A percentile compares a stretch with the other conserved stretches of the same genome.
Conservation (phyloP, 1,140 invertebrate genomes). For the Drosophila pallidifrons region DNA sequence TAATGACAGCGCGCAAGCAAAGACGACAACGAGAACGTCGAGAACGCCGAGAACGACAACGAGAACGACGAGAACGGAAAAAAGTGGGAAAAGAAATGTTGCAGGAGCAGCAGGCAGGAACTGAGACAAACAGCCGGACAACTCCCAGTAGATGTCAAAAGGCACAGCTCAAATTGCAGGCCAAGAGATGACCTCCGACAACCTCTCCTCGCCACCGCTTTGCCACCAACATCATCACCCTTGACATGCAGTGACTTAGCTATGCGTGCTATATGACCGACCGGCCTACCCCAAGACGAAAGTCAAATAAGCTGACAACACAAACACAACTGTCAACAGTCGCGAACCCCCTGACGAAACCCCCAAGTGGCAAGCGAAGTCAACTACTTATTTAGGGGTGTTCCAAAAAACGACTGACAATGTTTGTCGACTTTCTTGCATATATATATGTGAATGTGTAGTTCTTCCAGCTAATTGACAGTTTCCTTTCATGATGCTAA, state of each 20-base stretch:
- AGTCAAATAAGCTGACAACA: conserved; percentile 73
- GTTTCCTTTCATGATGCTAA: neutral
- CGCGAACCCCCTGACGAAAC: conserved; percentile 26
- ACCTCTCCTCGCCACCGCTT: neutral
- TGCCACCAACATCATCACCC: conserved; percentile 15
- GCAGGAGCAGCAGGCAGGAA: conserved; percentile 8
- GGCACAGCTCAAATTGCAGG: conserved; percentile 58
- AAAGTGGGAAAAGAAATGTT: conserved; percentile 34
- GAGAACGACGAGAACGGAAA: neutral
- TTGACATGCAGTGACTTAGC: conserved; percentile 35
- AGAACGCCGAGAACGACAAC: neutral
- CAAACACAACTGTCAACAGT: conserved; percentile 68
- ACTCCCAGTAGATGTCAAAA: conserved; percentile 66
- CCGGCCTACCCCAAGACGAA: conserved; percentile 34
- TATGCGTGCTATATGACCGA: conserved; percentile 19
- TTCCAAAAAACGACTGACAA: conserved; percentile 14
- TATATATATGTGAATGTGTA: neutral
- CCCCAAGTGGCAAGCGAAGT: conserved; percentile 21
- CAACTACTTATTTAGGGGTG: conserved; percentile 24
- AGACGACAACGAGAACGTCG: conserved; percentile 18
- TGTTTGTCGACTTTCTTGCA: neutral
- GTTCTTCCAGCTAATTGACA: conserved; percentile 11
- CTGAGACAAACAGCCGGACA: conserved; percentile 34
- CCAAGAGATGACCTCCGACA: conserved; percentile 18
- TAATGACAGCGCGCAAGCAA: conserved; percentile 71